Conservation (phyloP, 2,797 vertebrate genomes). For the Amniataba percoides region DNA sequence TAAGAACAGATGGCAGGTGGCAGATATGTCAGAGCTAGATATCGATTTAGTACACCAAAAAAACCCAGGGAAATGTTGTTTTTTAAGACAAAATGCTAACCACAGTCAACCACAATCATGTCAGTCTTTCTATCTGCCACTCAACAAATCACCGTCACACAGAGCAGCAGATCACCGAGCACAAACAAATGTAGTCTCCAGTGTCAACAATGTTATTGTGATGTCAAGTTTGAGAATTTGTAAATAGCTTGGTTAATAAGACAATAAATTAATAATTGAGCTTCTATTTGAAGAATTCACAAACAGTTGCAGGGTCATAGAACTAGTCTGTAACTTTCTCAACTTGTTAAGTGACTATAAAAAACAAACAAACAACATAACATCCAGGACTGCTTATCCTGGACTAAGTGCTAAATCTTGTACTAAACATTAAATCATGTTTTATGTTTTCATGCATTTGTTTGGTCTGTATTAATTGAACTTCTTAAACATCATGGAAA, state of each 20-base stretch:
- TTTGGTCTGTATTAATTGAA: background rate
- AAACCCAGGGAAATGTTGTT: no score
- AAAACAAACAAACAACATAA: no score
- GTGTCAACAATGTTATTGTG: background rate
- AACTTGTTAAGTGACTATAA: background rate
- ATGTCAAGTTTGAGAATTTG: background rate
- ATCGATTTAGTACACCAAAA: background rate
- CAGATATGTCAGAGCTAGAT: background rate
- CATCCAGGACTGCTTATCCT: background rate
- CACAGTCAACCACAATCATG: background rate
- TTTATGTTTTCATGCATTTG: background rate
- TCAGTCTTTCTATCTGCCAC: background rate
- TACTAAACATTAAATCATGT: background rate
- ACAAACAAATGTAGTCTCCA: slow-evolving; percentile 24
- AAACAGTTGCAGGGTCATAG: background rate
- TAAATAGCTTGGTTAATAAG: background rate
- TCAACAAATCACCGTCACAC: slow-evolving; percentile 14
- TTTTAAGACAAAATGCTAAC: background rate
- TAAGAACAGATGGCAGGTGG: slow-evolving; percentile 2
- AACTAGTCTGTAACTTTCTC: no score
- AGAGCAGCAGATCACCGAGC: slow-evolving; percentile 6
- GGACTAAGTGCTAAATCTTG: background rate
- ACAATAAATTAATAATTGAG: background rate
- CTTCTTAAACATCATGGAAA: background rate
- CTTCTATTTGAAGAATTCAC: slow-evolving; percentile 9